These are phyloP conservation scores for Oithona nana DNA, from an alignment of 2,888 invertebrate genomes.

Conservation along the genomic window DNA sequence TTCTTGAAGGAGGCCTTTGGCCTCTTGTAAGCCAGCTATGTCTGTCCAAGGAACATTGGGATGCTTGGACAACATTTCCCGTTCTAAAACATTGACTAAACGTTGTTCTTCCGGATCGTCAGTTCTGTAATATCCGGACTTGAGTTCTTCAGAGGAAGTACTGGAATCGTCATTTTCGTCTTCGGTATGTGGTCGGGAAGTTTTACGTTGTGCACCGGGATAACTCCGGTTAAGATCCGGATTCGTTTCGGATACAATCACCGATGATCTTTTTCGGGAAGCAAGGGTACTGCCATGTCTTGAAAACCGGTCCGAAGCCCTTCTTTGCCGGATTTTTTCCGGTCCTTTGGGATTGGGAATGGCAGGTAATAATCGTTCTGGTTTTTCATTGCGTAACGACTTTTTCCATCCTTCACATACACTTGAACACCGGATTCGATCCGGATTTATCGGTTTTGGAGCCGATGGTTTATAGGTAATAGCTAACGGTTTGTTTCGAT, in stretches of 20 bases:
- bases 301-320: background rate
- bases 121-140: background rate
- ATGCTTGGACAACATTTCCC: conserved; percentile 91
- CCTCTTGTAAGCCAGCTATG: conserved; percentile 71
- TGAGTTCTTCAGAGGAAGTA: background rate
- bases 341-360: conserved; percentile 6
- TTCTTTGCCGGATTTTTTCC: background rate
- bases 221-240: background rate
- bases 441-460: background rate
- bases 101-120: conserved; percentile 66
- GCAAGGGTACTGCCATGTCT: background rate
- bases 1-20: conserved; percentile 77
- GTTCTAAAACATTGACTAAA: conserved; percentile 76
- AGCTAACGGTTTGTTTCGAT: background rate
- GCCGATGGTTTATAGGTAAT: background rate
- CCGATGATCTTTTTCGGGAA: background rate
- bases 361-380: conserved; percentile 7
- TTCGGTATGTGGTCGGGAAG: background rate
- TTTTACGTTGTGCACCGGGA: background rate
- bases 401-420: conserved; percentile 15
- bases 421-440: background rate
- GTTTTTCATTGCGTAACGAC: background rate
- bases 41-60: conserved; percentile 90
- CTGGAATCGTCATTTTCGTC: background rate
- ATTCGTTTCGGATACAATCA: background rate